A percentile compares a stretch with the other conserved stretches of the same genome.
Conservation (phyloP, 2,888 invertebrate genomes). For the Pristionchus entomophagus region DNA sequence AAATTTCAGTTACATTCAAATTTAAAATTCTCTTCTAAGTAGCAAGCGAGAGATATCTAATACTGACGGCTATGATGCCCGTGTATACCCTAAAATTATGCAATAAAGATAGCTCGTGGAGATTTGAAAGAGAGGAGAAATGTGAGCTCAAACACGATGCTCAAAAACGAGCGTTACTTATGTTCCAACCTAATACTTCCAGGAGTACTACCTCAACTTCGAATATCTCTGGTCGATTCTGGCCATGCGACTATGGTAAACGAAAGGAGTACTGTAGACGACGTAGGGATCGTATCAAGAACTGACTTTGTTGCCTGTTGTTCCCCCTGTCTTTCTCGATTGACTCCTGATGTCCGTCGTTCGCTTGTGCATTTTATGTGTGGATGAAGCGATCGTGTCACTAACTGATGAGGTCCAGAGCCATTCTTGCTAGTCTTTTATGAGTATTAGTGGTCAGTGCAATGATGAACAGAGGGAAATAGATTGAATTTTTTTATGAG, state of each 20-base stretch:
- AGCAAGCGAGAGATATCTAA: too few relatives aligned
- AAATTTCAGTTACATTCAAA: too few relatives aligned
- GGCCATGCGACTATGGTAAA: constrained; percentile 5
- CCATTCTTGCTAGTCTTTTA: constrained; percentile 2
- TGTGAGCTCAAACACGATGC: too few relatives aligned
- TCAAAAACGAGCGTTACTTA: too few relatives aligned
- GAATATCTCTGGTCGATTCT: constrained; percentile 40
- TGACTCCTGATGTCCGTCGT: background rate
- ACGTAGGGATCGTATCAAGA: constrained; percentile 1
- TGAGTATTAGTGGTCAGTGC: background rate
- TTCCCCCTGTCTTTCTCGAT: background rate
- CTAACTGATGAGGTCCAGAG: background rate
- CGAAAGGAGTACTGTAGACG: background rate
- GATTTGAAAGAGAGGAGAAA: too few relatives aligned
- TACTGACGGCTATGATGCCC: too few relatives aligned
- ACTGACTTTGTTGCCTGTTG: constrained; percentile 13
- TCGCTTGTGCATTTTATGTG: background rate
- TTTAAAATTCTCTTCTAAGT: too few relatives aligned
- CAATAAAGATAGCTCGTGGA: too few relatives aligned
- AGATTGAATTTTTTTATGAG: too few relatives aligned
- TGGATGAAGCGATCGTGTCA: background rate
- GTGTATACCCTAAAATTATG: too few relatives aligned
- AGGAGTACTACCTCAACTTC: constrained; percentile 28
- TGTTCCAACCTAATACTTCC: too few relatives aligned
- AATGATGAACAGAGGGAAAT: too few relatives aligned